Evolutionary conservation across 1,140 invertebrate species (phyloP).

Genomic region (Microvelia longipes): DNA sequence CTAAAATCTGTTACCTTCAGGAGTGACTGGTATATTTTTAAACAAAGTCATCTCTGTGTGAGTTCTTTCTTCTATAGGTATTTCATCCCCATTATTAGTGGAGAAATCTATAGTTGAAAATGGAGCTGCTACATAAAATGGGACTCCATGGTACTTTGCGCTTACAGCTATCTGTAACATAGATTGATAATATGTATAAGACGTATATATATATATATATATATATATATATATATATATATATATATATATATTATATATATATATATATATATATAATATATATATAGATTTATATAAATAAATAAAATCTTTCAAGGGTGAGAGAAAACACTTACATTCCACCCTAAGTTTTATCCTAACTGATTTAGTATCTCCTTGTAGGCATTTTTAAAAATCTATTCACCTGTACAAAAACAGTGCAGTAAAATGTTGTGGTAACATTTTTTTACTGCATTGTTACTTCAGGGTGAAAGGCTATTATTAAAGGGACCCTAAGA

Average conservation of each 20-base stretch:
- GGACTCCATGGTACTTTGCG: constrained; percentile 77
- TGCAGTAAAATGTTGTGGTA: no score
- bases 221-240: background rate
- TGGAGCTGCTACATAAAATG: constrained; percentile 92
- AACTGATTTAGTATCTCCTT: no score
- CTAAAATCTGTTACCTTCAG: constrained; percentile 1
- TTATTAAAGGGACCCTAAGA: no score
- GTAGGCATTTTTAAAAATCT: no score
- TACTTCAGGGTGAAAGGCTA: no score
- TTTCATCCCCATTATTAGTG: constrained; percentile 62
- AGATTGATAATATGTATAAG: background rate
- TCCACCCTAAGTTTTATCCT: no score
- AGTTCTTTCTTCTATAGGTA: constrained; percentile 87
- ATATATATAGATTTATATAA: no score
- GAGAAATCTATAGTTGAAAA: constrained; percentile 78
- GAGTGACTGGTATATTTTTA: constrained; percentile 32
- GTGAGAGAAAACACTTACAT: no score
- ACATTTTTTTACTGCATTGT: no score
- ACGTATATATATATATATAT: background rate
- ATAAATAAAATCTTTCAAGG: no score
- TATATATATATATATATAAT: background rate
- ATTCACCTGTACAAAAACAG: no score
- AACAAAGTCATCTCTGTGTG: constrained; percentile 76
- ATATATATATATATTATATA: background rate
- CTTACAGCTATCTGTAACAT: constrained; percentile 65